These are phyloP conservation scores for Neotoxoptera formosana DNA, from an alignment of 1,140 invertebrate genomes.

Conservation along the genomic window DNA sequence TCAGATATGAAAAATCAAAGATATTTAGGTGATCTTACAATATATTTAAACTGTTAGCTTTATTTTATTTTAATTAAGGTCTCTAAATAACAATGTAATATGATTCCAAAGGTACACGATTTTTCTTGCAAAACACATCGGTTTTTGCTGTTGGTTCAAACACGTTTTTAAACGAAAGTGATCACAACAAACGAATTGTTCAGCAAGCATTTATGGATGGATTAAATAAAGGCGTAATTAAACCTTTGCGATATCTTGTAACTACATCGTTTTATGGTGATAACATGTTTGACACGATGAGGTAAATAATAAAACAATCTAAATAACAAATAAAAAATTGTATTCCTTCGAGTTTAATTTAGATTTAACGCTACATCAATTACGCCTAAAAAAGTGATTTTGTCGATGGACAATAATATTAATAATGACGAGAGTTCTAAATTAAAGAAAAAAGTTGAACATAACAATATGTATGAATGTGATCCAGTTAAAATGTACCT, in stretches of 20 bases:
- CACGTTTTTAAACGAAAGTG: neutral
- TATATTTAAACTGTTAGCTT: neutral
- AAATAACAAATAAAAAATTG: neutral
- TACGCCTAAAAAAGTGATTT: neutral
- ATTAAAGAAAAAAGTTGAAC: neutral
- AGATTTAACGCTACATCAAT: neutral
- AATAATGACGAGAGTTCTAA: neutral
- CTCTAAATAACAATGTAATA: neutral
- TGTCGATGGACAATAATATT: neutral
- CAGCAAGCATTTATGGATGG: neutral
- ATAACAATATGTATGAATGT: neutral
- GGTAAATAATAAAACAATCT: neutral
- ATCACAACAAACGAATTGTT: neutral
- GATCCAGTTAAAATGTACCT: neutral
- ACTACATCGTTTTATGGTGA: neutral
- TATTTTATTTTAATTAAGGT: neutral
- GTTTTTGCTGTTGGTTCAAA: neutral
- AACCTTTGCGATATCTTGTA: neutral
- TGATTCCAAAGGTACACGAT: neutral
- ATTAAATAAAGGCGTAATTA: neutral
- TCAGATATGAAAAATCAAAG: constrained; percentile 12
- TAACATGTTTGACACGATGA: neutral
- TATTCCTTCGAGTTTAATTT: neutral
- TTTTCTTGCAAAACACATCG: neutral
- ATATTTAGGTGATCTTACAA: neutral